Evolutionary conservation across 2,113 vertebrate species (phyloP), one percentile per base, ranked within the genome.

Genomic region (Euleptes europaea): DNA sequence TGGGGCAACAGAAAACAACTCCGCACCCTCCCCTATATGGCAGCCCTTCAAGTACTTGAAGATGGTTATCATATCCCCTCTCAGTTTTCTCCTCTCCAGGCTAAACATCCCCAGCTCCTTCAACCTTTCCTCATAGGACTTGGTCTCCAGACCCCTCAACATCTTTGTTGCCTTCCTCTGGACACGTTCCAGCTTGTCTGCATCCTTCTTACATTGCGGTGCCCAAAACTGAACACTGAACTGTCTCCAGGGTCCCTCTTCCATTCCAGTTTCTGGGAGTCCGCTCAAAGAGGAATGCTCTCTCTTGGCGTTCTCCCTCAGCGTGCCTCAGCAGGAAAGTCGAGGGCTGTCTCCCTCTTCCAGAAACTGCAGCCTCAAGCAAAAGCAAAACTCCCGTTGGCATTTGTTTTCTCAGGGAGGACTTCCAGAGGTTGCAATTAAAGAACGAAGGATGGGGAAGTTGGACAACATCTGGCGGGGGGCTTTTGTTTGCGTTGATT

Each of bases 391-490:
- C 1, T 3, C 47, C 38, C 57, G 1, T 33, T 15, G n/a, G 66
- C 85, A 86, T 44, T 87, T 88, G 90, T 0, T 0, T 71, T 87
- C 71, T 86, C 75, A 33, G 79, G 82, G 86, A 83, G 35, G 60
- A 89, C 21, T 85, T 91, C 85, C 83, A 86, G 70, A 84, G 86
- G 69, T 74, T 80, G 78, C 57, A 79, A 3, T 4, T 1, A 80
- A 91, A 75, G 54, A 3, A 57, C 57, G 35, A 83, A 79, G 28
- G 9, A 63, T 6, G 0, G 0, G 69, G 69, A 76, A 40, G 67
- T 23, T 1, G 12, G 80, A 66, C 65, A 63, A 66, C 89, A 86
- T 31, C 84, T 80, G 69, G 70, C 3, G 28, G 1, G 26, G 42
- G 54, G 42, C 0, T 1, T 28, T 40, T 44, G 33, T 38, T 42